Evolutionary conservation across 92 coral and sea anemone species (phyloP).

Genomic region (Parazoanthus darwini): DNA sequence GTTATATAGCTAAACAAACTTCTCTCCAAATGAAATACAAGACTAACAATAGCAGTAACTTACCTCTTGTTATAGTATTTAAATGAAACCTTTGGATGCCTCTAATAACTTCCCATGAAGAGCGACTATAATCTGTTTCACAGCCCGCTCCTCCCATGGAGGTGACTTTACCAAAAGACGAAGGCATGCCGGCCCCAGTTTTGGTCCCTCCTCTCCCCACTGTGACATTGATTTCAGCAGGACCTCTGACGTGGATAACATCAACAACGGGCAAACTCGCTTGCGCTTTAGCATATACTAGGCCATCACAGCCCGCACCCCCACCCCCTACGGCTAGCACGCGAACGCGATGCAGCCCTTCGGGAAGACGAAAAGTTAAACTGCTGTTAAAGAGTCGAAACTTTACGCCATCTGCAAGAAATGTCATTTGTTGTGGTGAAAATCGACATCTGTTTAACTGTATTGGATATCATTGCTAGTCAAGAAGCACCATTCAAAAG

Average conservation of each 20-base stretch:
- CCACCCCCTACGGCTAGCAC: conserved; percentile 39
- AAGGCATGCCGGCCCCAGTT: not conserved
- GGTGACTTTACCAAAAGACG: conserved; percentile 10
- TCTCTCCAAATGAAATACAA: not conserved
- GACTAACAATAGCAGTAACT: too few species aligned
- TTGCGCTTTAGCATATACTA: not conserved
- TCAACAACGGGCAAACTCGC: not conserved
- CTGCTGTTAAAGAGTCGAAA: not conserved
- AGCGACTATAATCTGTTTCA: not conserved
- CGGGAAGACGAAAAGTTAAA: not conserved
- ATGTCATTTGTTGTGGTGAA: too few species aligned
- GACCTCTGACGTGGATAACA: not conserved
- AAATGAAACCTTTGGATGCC: conserved; percentile 10
- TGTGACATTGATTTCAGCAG: not conserved
- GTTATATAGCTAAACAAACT: not conserved
- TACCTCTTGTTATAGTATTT: conserved; percentile 25
- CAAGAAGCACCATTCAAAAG: too few species aligned
- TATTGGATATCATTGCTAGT: too few species aligned
- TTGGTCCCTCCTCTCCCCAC: conserved; percentile 28
- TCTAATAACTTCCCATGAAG: not conserved
- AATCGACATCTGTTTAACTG: too few species aligned
- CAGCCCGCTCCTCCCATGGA: conserved; percentile 12
- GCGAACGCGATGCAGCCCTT: conserved; percentile 3
- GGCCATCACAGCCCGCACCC: conserved; percentile 15
- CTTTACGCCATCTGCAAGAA: not conserved